These are phyloP conservation scores for Carcharodon carcharias DNA, from an alignment of 2,797 vertebrate genomes.

Conservation along the genomic window DNA sequence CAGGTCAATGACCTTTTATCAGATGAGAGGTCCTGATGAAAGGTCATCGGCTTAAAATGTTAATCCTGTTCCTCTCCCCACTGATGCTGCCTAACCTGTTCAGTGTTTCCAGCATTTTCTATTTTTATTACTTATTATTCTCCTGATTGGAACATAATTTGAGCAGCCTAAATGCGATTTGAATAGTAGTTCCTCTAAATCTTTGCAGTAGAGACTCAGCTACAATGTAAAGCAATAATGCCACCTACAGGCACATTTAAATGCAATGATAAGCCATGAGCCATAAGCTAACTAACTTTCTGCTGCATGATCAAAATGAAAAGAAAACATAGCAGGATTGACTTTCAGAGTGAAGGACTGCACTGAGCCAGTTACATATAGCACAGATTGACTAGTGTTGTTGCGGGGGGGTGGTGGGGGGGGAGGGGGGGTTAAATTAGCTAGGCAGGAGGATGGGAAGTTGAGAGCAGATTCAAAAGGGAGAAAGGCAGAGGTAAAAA, in stretches of 20 bases:
- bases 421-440: no score
- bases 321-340: neutral
- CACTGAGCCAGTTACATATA: neutral
- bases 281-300: neutral
- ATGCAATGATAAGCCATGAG: neutral
- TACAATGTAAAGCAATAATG: neutral
- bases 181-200: neutral
- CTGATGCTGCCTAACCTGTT: no score
- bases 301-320: neutral
- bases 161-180: neutral
- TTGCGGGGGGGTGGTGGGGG: no score
- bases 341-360: neutral
- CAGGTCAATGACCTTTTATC: no score
- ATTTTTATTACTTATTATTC: neutral
- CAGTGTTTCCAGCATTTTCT: neutral
- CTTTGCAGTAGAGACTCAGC: neutral
- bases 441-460: neutral
- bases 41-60: no score
- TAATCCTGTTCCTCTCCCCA: no score
- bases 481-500: neutral
- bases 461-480: neutral
- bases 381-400: neutral
- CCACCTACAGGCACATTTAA: neutral
- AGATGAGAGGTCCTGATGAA: no score
- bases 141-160: neutral